Evolutionary conservation across 2,888 invertebrate genomes (phyloP), one percentile per base, ranked within the genome.

Genomic region (Monopis laevigella): DNA sequence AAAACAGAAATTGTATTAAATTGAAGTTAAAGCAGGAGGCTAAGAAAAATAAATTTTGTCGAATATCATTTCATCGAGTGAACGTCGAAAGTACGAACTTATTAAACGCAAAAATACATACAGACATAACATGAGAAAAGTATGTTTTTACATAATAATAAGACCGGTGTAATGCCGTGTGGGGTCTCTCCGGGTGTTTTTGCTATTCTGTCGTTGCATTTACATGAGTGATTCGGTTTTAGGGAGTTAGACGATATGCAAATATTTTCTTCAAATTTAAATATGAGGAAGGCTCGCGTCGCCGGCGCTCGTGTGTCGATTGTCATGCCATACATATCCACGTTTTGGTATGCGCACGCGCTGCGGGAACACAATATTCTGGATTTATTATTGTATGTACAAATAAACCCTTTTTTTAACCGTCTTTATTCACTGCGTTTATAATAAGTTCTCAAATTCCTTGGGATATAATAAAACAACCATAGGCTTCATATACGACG

Each of bases 231-330:
- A 60, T 55, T 54, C 54, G 50, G 57, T 60, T 65, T 74, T 71
- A 65, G 73, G 73, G 73, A 64, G 72, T 73, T 71, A 71, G 69
- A 67, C 70, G 78, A 78, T 80, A 80, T 80, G 78, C 77, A 80
- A 80, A 78, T 78, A 77, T 77, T 74, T 75, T 61, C 62, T 69
- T 66, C 53, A 65, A 68, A 67, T 70, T 69, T 60, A 55, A 72
- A 71, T 68, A 52, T 50, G 56, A 53, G 58, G 53, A 55, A 50
- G 43, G 43, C 54, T 51, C 51, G 51, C 46, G 56, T 57, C 60
- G 62, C 56, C 62, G 55, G 48, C 52, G 52, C 44, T 19, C 28
- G 27, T 48, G 55, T 53, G 50, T 48, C 55, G 50, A 49, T 11
- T 16, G 26, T 27, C 7, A 19, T n/a, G n/a, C n/a, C n/a, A n/a